Evolutionary conservation across 2,113 vertebrate species (phyloP).

Genomic region (Channa argus): DNA sequence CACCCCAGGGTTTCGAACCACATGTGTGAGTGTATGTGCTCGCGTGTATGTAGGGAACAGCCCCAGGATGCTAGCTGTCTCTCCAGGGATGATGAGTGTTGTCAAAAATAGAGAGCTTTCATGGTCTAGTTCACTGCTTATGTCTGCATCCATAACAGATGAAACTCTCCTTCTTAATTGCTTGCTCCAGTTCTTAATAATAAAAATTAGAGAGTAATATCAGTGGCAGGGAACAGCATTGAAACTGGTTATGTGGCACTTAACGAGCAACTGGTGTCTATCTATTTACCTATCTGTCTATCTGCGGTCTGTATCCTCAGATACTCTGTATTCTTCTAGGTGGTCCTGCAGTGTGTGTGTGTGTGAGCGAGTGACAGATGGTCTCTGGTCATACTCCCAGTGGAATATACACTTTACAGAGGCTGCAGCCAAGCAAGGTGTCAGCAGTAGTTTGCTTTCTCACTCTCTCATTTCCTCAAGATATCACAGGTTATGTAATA

Average conservation of each 20-base stretch:
- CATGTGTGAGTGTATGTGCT: slow-evolving; percentile 15
- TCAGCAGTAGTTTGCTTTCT: slow-evolving; percentile 35
- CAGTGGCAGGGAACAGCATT: slow-evolving; percentile 28
- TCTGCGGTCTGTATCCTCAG: not conserved
- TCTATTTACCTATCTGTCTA: not conserved
- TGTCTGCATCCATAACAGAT: slow-evolving; percentile 68
- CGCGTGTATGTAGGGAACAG: slow-evolving; percentile 30
- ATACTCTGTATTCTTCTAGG: not conserved
- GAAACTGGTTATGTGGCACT: slow-evolving; percentile 3
- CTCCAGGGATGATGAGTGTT: slow-evolving; percentile 65
- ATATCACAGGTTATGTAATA: slow-evolving; percentile 28
- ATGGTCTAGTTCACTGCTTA: slow-evolving; percentile 71
- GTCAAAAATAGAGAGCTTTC: slow-evolving; percentile 70
- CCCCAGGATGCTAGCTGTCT: slow-evolving; percentile 56
- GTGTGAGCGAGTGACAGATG: slow-evolving; percentile 55
- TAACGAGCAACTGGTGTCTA: not conserved
- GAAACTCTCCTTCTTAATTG: slow-evolving; percentile 67
- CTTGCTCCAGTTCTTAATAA: slow-evolving; percentile 67
- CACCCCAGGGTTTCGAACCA: slow-evolving; percentile 9
- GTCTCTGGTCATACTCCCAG: slow-evolving; percentile 64
- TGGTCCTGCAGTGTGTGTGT: slow-evolving; percentile 1
- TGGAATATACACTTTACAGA: slow-evolving; percentile 58
- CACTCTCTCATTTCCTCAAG: slow-evolving; percentile 26
- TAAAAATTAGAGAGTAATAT: slow-evolving; percentile 25
- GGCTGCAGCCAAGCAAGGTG: slow-evolving; percentile 59